Evolutionary conservation across 2,888 invertebrate genomes (phyloP), one percentile per base, ranked within the genome.

Genomic region (Acanthacorydalis orientalis): DNA sequence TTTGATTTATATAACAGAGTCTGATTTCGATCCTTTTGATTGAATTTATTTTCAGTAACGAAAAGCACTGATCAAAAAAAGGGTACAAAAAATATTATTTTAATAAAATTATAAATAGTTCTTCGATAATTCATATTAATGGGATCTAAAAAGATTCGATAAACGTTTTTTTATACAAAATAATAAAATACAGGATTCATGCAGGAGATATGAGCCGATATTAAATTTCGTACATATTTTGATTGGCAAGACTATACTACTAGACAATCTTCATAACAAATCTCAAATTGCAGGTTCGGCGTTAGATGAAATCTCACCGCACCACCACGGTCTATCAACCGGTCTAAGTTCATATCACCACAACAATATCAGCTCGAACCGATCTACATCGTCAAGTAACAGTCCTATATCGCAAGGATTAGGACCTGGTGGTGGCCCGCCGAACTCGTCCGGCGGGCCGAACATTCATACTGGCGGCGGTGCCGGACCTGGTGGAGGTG

Each of bases 381-480:
- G 46, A 14, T 46, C 46, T 23, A 38, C 34, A 10, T 31, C 35
- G 12, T 46, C 46, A n/a, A 39, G 39, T 31, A 35, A 31, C 31
- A 46, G 46, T 40, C 44, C 44, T 4, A 44, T 44, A 12, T 39
- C 39, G 16, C 23, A 23, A 14, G 43, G 43, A 12, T 8, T 33
- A 4, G 33, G 34, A 32, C 43, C 31, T 12, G 43, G 43, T 14
- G 43, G 43, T 31, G 23, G 31, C 9, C 42, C 16, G 4, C 23
- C 12, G 3, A 16, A 14, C 8, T 33, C 33, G 11, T 14, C 14
- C 14, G 43, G 34, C 14, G 43, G 33, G 8, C 11, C 12, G 11
- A 37, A 11, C 11, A 11, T 66, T 54, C 66, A 64, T 49, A 59
- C 65, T 65, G 48, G 48, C 40, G 66, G 65, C 53, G 61, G 65